Evolutionary conservation across 2,113 vertebrate species (phyloP).

Genomic region (Thermophis baileyi): DNA sequence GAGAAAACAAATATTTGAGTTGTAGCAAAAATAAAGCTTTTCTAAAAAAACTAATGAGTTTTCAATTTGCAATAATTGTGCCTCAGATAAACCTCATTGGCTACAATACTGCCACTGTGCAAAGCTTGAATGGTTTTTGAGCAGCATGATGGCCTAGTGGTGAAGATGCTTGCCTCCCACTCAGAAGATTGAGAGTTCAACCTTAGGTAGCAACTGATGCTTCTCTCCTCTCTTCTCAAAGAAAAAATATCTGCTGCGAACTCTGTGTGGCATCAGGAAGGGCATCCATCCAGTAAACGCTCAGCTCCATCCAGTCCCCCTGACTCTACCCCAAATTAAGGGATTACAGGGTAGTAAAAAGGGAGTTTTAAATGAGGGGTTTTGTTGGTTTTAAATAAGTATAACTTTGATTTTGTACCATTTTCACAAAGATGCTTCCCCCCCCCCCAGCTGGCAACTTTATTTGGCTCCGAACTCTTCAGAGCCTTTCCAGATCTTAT

Average conservation of each 20-base stretch:
- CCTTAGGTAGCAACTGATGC: background rate
- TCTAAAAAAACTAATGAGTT: background rate
- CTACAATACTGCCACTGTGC: background rate
- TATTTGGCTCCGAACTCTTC: background rate
- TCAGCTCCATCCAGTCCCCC: background rate
- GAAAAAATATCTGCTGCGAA: background rate
- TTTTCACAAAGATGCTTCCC: background rate
- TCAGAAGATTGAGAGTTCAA: background rate
- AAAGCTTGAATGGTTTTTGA: background rate
- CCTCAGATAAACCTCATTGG: background rate
- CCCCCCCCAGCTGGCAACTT: too few species aligned
- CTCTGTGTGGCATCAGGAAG: background rate
- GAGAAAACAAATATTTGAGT: background rate
- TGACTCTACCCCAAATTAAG: background rate
- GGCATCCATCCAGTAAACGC: background rate
- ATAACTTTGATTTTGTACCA: background rate
- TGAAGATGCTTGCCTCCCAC: background rate
- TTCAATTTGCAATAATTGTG: background rate
- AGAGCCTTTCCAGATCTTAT: background rate
- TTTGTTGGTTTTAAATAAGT: background rate
- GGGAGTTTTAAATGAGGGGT: background rate
- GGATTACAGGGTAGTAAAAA: background rate
- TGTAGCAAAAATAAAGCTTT: background rate
- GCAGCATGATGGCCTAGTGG: background rate
- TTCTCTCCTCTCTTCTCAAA: background rate